phyloP scores from a whole-genome alignment of 2,797 vertebrate genomes.

The Notolabrus celidotus region DNA sequence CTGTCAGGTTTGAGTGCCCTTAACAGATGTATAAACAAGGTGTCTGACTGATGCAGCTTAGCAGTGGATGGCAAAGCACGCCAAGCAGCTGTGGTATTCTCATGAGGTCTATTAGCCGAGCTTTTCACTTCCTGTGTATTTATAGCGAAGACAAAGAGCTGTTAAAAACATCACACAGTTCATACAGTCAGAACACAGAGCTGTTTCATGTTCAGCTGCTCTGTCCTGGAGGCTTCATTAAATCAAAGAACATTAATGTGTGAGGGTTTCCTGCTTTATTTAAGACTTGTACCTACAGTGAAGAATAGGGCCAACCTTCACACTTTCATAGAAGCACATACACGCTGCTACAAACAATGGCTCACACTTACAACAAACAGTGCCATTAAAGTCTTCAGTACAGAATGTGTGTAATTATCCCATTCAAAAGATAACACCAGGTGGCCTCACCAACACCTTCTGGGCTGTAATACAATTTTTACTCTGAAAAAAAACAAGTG shows the following conservation, averaged over 20 bases:
- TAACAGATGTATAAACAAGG: slow-evolving; percentile 81
- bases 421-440: background rate
- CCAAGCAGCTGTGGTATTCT: slow-evolving; percentile 69
- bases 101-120: slow-evolving; percentile 73
- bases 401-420: no score
- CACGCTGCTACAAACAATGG: background rate
- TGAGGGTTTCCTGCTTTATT: background rate
- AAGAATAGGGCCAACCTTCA: no score
- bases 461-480: background rate
- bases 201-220: slow-evolving; percentile 20
- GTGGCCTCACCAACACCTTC: background rate
- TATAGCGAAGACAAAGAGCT: slow-evolving; percentile 68
- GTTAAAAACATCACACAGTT: slow-evolving; percentile 49
- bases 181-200: slow-evolving; percentile 23
- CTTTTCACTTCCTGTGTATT: slow-evolving; percentile 79
- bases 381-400: rapidly evolving
- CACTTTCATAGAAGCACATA: background rate
- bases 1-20: slow-evolving; percentile 60
- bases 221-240: slow-evolving; percentile 18
- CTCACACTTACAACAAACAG: background rate
- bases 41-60: slow-evolving; percentile 77
- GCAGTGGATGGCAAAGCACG: slow-evolving; percentile 61
- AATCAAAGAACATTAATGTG: slow-evolving; percentile 23
- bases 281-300: no score
- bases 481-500: background rate